phyloP scores from a whole-genome alignment of 2,797 vertebrate genomes.

The Rhinichthys osculus region DNA sequence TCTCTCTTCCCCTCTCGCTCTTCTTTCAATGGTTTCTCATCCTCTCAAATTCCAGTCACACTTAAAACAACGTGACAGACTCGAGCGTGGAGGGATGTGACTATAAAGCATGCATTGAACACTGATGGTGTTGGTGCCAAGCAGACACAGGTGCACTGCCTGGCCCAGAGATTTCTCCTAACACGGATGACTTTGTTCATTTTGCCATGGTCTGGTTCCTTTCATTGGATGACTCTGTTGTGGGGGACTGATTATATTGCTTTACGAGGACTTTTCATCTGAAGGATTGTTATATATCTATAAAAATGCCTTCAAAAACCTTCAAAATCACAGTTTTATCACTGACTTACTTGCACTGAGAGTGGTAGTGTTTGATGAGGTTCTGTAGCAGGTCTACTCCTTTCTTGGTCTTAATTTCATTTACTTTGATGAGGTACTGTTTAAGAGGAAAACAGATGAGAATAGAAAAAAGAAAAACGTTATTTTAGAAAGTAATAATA shows the following conservation, averaged over 20 bases:
- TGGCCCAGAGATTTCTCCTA: conserved; percentile 27
- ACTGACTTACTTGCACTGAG: conserved; percentile 83
- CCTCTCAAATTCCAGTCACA: conserved; percentile 35
- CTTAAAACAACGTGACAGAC: conserved; percentile 26
- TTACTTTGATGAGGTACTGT: conserved; percentile 82
- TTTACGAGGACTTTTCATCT: background rate
- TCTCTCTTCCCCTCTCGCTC: background rate
- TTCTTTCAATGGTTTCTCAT: background rate
- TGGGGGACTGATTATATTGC: background rate
- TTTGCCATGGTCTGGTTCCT: conserved; percentile 9
- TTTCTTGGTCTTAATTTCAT: conserved; percentile 81
- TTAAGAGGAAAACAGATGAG: background rate
- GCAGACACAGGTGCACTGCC: conserved; percentile 21
- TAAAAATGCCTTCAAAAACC: background rate
- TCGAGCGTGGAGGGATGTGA: background rate
- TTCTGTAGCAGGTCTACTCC: conserved; percentile 85
- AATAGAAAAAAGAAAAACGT: background rate
- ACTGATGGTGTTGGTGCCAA: conserved; percentile 3
- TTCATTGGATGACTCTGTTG: conserved; percentile 4
- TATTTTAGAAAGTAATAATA: background rate
- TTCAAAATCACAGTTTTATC: background rate
- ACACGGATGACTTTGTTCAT: conserved; percentile 30
- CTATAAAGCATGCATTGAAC: conserved; percentile 35
- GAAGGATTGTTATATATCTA: background rate
- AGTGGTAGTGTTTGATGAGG: conserved; percentile 86